phyloP scores from a whole-genome alignment of 2,888 invertebrate genomes.

The Anorthoa munda region DNA sequence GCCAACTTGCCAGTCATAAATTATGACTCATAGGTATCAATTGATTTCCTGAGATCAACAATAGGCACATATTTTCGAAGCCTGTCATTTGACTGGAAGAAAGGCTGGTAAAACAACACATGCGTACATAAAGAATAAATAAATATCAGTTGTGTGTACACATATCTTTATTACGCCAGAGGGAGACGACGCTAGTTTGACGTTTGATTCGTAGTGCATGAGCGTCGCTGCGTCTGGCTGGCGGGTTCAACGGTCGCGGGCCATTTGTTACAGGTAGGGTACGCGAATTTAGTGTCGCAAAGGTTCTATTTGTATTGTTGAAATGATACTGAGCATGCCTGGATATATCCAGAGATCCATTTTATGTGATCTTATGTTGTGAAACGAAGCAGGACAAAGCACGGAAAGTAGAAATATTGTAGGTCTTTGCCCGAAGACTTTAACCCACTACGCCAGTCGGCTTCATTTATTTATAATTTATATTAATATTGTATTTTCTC shows the following conservation, averaged over 20 bases:
- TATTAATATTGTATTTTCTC: no score
- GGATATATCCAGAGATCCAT: not conserved
- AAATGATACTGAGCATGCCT: slow-evolving; percentile 10
- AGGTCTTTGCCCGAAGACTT: not conserved
- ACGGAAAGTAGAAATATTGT: not conserved
- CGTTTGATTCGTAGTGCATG: slow-evolving; percentile 65
- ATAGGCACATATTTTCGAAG: not conserved
- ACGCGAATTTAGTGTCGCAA: slow-evolving; percentile 57
- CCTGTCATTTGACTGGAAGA: not conserved
- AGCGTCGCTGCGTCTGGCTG: slow-evolving; percentile 66
- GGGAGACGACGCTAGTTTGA: slow-evolving; percentile 58
- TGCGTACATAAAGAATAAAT: not conserved
- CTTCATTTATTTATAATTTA: no score
- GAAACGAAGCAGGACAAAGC: not conserved
- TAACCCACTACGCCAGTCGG: no score
- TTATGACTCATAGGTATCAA: no score
- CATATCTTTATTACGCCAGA: slow-evolving; percentile 56
- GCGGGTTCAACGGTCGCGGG: slow-evolving; percentile 74
- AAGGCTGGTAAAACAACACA: not conserved
- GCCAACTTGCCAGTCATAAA: not conserved
- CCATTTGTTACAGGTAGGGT: slow-evolving; percentile 70
- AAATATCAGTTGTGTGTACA: slow-evolving; percentile 7
- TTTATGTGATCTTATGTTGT: not conserved
- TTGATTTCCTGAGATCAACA: not conserved
- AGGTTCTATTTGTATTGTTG: slow-evolving; percentile 18